Percentiles rank a stretch among this genome's conserved stretches.
Evolutionary conservation across 1,140 invertebrate genomes (phyloP).

Genomic region (Hycleus phaleratus): DNA sequence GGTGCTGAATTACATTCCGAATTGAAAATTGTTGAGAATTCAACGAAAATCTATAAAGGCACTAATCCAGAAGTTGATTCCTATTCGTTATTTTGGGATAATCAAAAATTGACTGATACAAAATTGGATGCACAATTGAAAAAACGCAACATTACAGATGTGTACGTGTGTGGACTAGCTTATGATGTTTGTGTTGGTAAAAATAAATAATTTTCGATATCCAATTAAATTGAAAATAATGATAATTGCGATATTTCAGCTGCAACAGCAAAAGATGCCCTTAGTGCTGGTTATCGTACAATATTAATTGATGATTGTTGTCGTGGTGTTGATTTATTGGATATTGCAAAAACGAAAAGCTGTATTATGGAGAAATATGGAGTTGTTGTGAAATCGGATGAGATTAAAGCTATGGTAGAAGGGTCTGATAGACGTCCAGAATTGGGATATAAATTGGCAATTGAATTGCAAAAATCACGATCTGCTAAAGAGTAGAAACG

Average conservation of each 20-base stretch:
- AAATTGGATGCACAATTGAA: slow-evolving; percentile 52
- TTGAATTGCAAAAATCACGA: slow-evolving; percentile 38
- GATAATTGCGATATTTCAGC: slow-evolving; percentile 38
- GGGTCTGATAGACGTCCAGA: slow-evolving; percentile 51
- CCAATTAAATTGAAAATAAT: background rate
- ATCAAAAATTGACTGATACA: slow-evolving; percentile 57
- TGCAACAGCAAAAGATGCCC: slow-evolving; percentile 54
- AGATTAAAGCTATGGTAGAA: slow-evolving; percentile 51
- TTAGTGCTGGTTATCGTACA: slow-evolving; percentile 60
- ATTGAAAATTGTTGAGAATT: slow-evolving; percentile 47
- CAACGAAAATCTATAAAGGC: slow-evolving; percentile 60
- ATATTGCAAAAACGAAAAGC: slow-evolving; percentile 47
- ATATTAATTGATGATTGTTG: slow-evolving; percentile 64
- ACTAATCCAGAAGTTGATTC: slow-evolving; percentile 65
- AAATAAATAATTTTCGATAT: slow-evolving; percentile 19
- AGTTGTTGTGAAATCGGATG: slow-evolving; percentile 46
- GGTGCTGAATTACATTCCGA: slow-evolving; percentile 68
- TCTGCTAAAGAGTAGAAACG: too few relatives aligned
- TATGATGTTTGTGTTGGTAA: slow-evolving; percentile 77
- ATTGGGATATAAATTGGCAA: slow-evolving; percentile 50
- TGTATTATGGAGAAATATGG: slow-evolving; percentile 47
- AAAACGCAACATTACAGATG: slow-evolving; percentile 55
- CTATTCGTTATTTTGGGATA: slow-evolving; percentile 78
- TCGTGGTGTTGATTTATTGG: slow-evolving; percentile 51
- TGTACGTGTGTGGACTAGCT: slow-evolving; percentile 72